phyloP scores from a whole-genome alignment of 2,113 vertebrate species.

The Spizaetus ornatus region DNA sequence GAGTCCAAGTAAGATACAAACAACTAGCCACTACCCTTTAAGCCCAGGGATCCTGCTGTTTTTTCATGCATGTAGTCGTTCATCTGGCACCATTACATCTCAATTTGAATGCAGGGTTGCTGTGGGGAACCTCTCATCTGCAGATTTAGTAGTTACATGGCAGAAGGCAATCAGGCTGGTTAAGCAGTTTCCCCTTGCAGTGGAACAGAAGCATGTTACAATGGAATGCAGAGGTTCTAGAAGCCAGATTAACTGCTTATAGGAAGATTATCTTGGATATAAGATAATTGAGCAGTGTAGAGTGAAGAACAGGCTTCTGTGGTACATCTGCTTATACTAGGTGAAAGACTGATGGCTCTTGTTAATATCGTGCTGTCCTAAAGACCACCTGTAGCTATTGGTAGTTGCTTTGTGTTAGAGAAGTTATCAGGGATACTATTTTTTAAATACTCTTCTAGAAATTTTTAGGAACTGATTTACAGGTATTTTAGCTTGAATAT shows the following conservation, averaged over 20 bases:
- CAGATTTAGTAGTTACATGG: background rate
- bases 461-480: background rate
- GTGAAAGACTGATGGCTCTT: background rate
- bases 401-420: background rate
- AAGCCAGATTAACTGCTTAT: background rate
- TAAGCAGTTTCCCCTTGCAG: background rate
- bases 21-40: background rate
- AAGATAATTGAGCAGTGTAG: background rate
- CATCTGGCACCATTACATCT: background rate
- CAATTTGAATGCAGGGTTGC: background rate
- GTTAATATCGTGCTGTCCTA: background rate
- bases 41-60: background rate
- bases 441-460: background rate
- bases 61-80: background rate
- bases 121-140: background rate
- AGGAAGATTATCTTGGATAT: background rate
- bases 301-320: background rate
- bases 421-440: background rate
- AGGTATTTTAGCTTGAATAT: background rate
- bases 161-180: background rate
- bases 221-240: background rate
- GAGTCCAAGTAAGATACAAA: background rate
- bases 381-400: background rate
- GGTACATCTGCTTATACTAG: background rate
- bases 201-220: background rate